A percentile compares a stretch with the other conserved stretches of the same genome.
Evolutionary conservation across 2,888 invertebrate genomes (phyloP).

Genomic region (Caenorhabditis sinica): DNA sequence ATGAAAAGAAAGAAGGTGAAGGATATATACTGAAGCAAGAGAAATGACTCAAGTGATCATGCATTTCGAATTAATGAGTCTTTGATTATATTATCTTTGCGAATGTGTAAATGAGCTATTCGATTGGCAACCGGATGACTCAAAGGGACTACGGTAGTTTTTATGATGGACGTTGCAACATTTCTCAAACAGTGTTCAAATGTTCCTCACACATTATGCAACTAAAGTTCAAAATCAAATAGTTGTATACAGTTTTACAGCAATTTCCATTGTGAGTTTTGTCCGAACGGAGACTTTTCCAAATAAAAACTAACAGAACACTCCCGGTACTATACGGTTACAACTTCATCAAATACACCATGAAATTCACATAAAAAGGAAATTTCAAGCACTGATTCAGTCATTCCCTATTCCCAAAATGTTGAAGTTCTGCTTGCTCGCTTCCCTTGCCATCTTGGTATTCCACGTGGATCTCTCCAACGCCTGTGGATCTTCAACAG

Average conservation of each 20-base stretch:
- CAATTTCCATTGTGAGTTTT: background rate
- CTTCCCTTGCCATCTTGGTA: background rate
- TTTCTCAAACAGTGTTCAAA: background rate
- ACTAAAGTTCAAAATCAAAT: conserved; percentile 24
- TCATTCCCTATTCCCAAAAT: conserved; percentile 25
- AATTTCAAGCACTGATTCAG: background rate
- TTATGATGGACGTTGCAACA: background rate
- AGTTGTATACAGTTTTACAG: conserved; percentile 44
- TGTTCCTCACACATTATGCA: background rate
- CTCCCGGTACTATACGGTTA: conserved; percentile 57
- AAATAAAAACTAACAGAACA: conserved; percentile 56
- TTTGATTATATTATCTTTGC: conserved; percentile 41
- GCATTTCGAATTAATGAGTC: conserved; percentile 24
- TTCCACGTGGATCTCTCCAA: conserved; percentile 31
- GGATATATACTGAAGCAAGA: conserved; percentile 14
- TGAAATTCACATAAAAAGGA: conserved; percentile 28
- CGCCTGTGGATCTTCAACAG: conserved; percentile 60
- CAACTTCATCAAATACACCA: conserved; percentile 56
- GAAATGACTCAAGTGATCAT: background rate
- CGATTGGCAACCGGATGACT: background rate
- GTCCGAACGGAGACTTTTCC: conserved; percentile 14
- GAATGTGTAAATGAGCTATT: conserved; percentile 23
- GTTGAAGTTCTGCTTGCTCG: conserved; percentile 31
- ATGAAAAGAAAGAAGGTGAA: conserved; percentile 10
- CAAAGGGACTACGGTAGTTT: conserved; percentile 29